Conservation (phyloP, 1,140 invertebrate genomes). For the Drosophila teissieri region DNA sequence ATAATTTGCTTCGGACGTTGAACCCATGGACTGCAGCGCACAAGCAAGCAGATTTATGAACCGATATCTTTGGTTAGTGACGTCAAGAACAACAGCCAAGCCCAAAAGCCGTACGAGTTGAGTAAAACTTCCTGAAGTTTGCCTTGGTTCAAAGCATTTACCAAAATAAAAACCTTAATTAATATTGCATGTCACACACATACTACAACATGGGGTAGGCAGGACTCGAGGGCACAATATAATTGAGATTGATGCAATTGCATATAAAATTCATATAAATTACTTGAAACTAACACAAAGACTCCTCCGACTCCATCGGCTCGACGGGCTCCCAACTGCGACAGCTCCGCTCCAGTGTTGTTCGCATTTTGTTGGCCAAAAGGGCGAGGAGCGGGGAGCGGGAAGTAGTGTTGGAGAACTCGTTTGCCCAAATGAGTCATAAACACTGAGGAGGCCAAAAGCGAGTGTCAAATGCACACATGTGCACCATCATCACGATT, state of each 20-base stretch:
- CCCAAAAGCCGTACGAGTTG: constrained; percentile 8
- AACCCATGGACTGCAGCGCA: constrained; percentile 51
- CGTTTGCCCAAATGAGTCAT: constrained; percentile 78
- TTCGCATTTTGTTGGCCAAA: constrained; percentile 18
- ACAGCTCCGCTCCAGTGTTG: constrained; percentile 13
- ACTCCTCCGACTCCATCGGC: constrained; percentile 15
- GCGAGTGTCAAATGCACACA: constrained; percentile 51
- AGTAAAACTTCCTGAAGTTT: constrained; percentile 33
- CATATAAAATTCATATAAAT: constrained; percentile 80
- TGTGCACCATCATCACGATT: constrained; percentile 54
- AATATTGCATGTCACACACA: constrained; percentile 74
- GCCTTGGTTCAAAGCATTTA: constrained; percentile 63
- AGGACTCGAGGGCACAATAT: constrained; percentile 37
- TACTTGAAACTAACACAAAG: constrained; percentile 67
- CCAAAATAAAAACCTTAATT: constrained; percentile 80
- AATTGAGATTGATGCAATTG: constrained; percentile 82
- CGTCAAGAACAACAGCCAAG: constrained; percentile 25
- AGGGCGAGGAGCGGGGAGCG: constrained; percentile 6
- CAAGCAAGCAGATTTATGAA: constrained; percentile 43
- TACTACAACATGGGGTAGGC: background rate
- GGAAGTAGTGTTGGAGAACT: constrained; percentile 32
- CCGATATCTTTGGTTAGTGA: constrained; percentile 15
- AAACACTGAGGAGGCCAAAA: constrained; percentile 62
- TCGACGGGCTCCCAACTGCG: constrained; percentile 32
- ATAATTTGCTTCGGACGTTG: constrained; percentile 41